These are phyloP conservation scores for Seriola rivoliana DNA, from an alignment of 2,113 vertebrate genomes.

Conservation along the genomic window DNA sequence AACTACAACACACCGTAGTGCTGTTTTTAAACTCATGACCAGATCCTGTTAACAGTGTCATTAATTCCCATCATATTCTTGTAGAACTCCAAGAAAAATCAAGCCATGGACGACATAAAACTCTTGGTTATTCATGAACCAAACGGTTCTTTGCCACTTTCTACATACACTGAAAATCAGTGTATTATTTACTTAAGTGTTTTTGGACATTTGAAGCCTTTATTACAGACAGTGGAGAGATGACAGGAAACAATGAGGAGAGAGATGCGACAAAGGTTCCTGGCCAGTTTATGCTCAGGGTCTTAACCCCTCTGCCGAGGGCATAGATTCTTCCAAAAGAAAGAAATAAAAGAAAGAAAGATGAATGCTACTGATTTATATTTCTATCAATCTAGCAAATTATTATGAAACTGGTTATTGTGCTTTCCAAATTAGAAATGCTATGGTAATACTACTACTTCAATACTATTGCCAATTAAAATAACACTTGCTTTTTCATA, in stretches of 20 bases:
- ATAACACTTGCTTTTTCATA: too few species aligned
- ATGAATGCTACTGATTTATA: not conserved
- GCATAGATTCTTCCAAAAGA: not conserved
- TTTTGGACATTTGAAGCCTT: constrained; percentile 5
- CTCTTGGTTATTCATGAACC: not conserved
- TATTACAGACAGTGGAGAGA: not conserved
- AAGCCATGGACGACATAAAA: not conserved
- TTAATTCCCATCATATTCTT: not conserved
- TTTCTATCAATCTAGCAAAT: not conserved
- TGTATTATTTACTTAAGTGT: not conserved
- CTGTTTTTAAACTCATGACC: not conserved
- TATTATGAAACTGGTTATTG: too few species aligned
- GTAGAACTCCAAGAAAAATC: not conserved
- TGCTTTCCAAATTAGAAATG: too few species aligned
- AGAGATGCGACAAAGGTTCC: not conserved
- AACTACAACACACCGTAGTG: not conserved
- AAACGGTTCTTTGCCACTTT: not conserved
- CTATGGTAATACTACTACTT: too few species aligned
- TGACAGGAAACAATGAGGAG: not conserved
- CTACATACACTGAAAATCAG: not conserved
- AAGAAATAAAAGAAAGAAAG: not conserved
- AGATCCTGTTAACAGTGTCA: not conserved
- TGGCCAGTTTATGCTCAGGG: not conserved
- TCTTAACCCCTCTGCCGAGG: not conserved
- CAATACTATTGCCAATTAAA: too few species aligned